A percentile compares a stretch with the other conserved stretches of the same genome.
phyloP scores from a whole-genome alignment of 2,797 vertebrate genomes.

The Rhyacichthys aspro region DNA sequence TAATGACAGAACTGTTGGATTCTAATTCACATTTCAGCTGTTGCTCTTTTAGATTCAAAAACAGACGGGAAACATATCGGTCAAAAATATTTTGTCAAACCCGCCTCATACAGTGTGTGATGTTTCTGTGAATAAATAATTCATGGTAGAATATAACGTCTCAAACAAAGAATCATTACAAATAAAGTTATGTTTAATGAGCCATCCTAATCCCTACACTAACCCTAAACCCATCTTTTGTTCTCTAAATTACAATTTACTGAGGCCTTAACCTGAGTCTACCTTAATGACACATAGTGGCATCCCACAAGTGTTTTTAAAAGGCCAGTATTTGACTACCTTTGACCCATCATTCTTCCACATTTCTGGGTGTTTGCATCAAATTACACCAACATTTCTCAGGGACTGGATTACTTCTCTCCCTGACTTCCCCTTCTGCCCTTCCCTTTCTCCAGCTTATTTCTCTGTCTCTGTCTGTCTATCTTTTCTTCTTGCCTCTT shows the following conservation, averaged over 20 bases:
- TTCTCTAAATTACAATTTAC: no score
- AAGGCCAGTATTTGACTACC: constrained; percentile 8
- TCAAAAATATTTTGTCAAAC: constrained; percentile 2
- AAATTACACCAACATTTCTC: constrained; percentile 5
- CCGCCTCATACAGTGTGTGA: neutral
- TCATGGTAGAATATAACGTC: no score
- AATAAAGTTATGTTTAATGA: no score
- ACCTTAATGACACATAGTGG: constrained; percentile 8
- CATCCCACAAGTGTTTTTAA: constrained; percentile 8
- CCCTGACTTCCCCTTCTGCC: constrained; percentile 7
- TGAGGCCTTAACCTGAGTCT: neutral
- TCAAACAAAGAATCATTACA: no score
- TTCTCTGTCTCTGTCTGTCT: constrained; percentile 17
- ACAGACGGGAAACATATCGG: constrained; percentile 26
- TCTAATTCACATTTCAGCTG: constrained; percentile 33
- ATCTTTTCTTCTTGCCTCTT: constrained; percentile 2
- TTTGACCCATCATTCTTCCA: constrained; percentile 2
- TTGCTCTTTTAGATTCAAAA: constrained; percentile 52
- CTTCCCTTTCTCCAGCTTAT: constrained; percentile 1
- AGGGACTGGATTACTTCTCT: constrained; percentile 2
- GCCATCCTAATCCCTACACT: no score
- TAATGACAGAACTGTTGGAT: constrained; percentile 46
- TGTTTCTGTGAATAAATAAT: neutral
- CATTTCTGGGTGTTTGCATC: neutral
- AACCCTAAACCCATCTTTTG: no score